Percentiles rank a stretch among this genome's conserved stretches.
Conservation (phyloP, 2,797 vertebrate genomes). For the Tragopan temminckii region DNA sequence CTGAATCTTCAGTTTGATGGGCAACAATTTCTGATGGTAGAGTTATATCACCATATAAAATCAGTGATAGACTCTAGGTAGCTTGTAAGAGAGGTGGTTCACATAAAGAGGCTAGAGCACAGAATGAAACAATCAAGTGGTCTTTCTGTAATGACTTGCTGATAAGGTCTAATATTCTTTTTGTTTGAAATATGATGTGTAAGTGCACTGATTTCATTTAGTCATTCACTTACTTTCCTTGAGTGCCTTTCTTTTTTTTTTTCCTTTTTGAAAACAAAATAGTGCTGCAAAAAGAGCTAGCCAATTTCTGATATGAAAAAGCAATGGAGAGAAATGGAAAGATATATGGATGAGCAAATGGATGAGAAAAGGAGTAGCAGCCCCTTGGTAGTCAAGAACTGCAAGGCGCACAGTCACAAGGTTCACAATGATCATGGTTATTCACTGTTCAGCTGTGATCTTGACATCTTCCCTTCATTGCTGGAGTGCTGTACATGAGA, state of each 20-base stretch:
- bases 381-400: not conserved
- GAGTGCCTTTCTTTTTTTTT: not conserved
- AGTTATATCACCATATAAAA: not conserved
- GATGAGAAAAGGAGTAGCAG: not conserved
- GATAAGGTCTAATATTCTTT: not conserved
- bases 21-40: not conserved
- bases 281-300: not conserved
- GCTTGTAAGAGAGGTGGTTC: not conserved
- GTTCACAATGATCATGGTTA: not conserved
- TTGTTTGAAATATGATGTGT: not conserved
- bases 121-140: not conserved
- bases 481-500: accelerated
- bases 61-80: not conserved
- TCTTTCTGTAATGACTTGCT: not conserved
- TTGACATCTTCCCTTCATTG: not conserved
- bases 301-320: not conserved
- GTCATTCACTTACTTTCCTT: not conserved
- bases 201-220: not conserved
- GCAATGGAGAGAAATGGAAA: accelerated
- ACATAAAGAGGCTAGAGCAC: accelerated
- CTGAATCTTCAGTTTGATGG: accelerated
- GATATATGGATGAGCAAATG: not conserved
- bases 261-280: not conserved
- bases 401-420: not conserved
- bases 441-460: not conserved